Conservation (phyloP, 92 coral and sea anemone genomes). For the Scolanthus callimorphus region DNA sequence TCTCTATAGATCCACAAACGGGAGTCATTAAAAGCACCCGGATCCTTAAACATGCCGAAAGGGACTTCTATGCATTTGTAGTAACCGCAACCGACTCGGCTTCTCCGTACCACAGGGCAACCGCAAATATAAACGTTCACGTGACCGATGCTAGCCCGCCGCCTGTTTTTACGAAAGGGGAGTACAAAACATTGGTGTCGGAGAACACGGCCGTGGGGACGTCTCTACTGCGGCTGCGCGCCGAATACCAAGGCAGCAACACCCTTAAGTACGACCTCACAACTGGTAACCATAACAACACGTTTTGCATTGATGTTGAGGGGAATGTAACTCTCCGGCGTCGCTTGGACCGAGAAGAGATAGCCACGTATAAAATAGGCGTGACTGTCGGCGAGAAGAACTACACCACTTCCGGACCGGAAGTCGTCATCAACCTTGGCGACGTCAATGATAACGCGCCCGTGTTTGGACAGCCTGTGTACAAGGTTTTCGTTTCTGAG, state of each 20-base stretch:
- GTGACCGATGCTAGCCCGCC: conserved; percentile 50
- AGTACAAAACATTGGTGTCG: conserved; percentile 18
- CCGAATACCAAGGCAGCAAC: conserved; percentile 19
- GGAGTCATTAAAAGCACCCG: conserved; percentile 60
- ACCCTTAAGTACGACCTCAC: conserved; percentile 64
- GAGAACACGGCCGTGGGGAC: conserved; percentile 54
- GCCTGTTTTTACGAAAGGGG: conserved; percentile 18
- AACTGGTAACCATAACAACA: conserved; percentile 54
- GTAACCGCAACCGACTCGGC: conserved; percentile 86
- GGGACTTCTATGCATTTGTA: conserved; percentile 50
- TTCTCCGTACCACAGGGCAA: conserved; percentile 37
- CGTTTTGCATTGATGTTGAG: conserved; percentile 80
- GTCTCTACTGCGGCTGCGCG: conserved; percentile 11
- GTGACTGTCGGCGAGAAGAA: conserved; percentile 47
- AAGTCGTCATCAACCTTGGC: conserved; percentile 38
- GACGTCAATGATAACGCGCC: conserved; percentile 91
- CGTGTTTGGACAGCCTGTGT: conserved; percentile 39
- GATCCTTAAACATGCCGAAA: conserved; percentile 37
- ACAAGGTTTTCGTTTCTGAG: conserved; percentile 60
- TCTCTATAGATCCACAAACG: conserved; percentile 44
- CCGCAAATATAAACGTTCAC: conserved; percentile 47
- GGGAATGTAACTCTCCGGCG: conserved; percentile 51
- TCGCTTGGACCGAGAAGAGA: conserved; percentile 67
- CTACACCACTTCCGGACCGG: conserved; percentile 43
- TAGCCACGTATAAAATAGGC: conserved; percentile 41